phyloP scores from a whole-genome alignment of 2,888 invertebrate genomes.

The Synanthedon tipuliformis region DNA sequence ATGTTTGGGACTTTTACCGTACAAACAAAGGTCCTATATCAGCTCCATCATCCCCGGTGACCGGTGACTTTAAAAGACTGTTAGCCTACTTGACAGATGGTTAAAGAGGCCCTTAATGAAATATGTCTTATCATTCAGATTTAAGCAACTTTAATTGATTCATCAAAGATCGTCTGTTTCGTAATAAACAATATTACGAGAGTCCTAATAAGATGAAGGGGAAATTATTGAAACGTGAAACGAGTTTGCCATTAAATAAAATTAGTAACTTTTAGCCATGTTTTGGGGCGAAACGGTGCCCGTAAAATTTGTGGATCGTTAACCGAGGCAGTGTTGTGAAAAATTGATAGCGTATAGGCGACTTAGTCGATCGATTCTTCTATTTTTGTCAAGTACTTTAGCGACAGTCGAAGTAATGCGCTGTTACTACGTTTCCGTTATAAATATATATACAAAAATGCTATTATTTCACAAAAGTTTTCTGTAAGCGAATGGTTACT shows the following conservation, averaged over 20 bases:
- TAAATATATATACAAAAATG: too few species aligned
- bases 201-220: neutral
- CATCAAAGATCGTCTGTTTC: neutral
- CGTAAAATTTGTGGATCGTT: conserved; percentile 25
- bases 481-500: too few species aligned
- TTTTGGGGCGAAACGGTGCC: conserved; percentile 4
- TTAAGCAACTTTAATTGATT: neutral
- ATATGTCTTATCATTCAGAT: too few species aligned
- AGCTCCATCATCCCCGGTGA: too few species aligned
- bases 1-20: too few species aligned
- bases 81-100: too few species aligned
- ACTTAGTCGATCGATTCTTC: conserved; percentile 16
- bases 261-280: conserved; percentile 3
- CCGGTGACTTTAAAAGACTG: too few species aligned
- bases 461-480: too few species aligned
- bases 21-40: too few species aligned
- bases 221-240: conserved; percentile 3
- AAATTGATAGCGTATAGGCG: conserved; percentile 22
- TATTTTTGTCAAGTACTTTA: conserved; percentile 14
- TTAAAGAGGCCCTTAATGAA: too few species aligned
- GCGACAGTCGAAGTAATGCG: neutral
- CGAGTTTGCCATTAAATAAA: conserved; percentile 3
- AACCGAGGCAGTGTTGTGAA: conserved; percentile 37
- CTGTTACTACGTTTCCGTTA: neutral
- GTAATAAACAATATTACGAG: neutral